Evolutionary conservation across 2,888 invertebrate species (phyloP), one percentile per base, ranked within the genome.

Genomic region (Mongoloraphidia duomilia): DNA sequence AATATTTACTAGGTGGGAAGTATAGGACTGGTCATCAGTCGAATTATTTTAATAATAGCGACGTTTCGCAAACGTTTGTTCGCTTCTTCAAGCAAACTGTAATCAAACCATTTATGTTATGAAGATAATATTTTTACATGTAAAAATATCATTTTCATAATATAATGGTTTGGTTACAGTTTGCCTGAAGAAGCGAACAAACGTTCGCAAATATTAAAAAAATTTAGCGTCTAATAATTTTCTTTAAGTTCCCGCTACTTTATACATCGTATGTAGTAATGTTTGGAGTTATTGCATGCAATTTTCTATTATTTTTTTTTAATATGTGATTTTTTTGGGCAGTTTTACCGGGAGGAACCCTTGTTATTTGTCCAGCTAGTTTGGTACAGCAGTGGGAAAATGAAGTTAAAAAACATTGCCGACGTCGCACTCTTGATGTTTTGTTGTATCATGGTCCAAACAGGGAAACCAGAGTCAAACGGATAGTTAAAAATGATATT

Each of bases 321-420:
- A 42, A 38, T 34, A 34, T 40, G 34, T 38, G 47, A 6, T 26
- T 34, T 41, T 5, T n/a, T 36, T 26, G 9, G 53, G 9, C 56
- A 74, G 75, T 66, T 59, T 62, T 67, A 11, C 66, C 66, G 36
- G 87, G 84, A 10, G 83, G 84, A 14, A 90, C 88, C 0, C 70
- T 97, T n/a, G 83, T 97, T 0, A 79, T 97, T 2, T 92, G 93
- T 60, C 95, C 95, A 0, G 92, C 95, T 3, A 90, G 90, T 41
- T 75, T 97, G 43, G 70, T 96, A 49, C 79, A 82, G 56, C 96
- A 97, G 65, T 97, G 96, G 96, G 79, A 84, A 51, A 72, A 67
- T 11, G 94, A 95, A 66, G 79, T 93, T 9, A 62, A 69, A 9
- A 73, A 71, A 34, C 81, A 84, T 59, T 74, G 82, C 44, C 63